phyloP scores from a whole-genome alignment of 2,888 invertebrate genomes.

The Plebejus melissa region DNA sequence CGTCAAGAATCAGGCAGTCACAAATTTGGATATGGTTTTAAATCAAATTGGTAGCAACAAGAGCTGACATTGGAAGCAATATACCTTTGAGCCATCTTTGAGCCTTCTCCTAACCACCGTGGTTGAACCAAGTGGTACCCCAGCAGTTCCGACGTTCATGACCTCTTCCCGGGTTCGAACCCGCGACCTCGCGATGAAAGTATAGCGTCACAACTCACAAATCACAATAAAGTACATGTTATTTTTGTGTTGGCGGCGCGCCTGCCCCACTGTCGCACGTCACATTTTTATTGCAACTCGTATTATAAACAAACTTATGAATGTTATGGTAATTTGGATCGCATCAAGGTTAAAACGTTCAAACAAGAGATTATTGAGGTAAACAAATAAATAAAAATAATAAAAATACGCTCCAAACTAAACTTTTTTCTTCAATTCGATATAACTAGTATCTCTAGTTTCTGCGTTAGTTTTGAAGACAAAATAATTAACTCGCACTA shows the following conservation, averaged over 20 bases:
- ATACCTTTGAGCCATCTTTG: too few relatives aligned
- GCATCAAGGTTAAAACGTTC: neutral
- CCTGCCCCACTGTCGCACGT: neutral
- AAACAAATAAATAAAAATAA: neutral
- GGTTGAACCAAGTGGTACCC: neutral
- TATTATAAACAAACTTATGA: neutral
- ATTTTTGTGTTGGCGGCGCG: conserved; percentile 3
- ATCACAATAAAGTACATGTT: neutral
- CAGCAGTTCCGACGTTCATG: neutral
- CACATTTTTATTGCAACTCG: conserved; percentile 1
- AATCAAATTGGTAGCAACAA: too few relatives aligned
- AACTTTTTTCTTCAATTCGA: neutral
- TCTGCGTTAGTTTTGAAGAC: neutral
- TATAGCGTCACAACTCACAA: neutral
- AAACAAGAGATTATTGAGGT: neutral
- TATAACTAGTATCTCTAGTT: too few relatives aligned
- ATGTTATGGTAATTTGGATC: neutral
- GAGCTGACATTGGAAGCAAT: too few relatives aligned
- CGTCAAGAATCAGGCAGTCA: neutral
- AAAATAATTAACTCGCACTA: too few relatives aligned
- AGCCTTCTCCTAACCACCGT: neutral
- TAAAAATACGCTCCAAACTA: neutral
- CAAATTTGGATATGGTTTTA: neutral
- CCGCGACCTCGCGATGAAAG: conserved; percentile 5
- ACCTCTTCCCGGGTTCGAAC: neutral